Conservation (phyloP, 2,113 vertebrate species). For the Struthio camelus region DNA sequence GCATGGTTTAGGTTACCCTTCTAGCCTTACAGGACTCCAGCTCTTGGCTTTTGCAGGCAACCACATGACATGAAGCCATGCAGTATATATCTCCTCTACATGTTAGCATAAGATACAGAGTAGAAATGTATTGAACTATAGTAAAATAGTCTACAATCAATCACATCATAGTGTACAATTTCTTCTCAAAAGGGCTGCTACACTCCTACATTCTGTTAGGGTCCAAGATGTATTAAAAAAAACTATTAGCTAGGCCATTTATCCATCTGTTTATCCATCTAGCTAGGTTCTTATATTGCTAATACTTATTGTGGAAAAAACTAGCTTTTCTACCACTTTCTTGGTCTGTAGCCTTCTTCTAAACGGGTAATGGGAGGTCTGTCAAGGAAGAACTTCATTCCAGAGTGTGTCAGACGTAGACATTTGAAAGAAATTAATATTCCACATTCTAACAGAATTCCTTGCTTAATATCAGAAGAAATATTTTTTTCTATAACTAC, state of each 20-base stretch:
- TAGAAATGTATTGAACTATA: neutral
- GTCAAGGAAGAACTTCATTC: neutral
- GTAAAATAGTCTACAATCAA: neutral
- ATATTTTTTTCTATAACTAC: neutral
- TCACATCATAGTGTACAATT: neutral
- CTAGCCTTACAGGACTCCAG: neutral
- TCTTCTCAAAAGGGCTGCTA: neutral
- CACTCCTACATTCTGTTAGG: neutral
- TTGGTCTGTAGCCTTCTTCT: neutral
- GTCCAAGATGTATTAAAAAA: neutral
- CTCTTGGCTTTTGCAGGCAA: neutral
- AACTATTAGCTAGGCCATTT: neutral
- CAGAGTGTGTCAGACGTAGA: neutral
- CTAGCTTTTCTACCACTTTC: neutral
- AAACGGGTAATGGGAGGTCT: neutral
- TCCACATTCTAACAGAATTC: neutral
- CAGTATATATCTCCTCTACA: neutral
- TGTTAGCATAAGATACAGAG: neutral
- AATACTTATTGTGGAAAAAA: neutral
- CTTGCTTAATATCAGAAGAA: neutral
- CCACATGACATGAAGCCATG: neutral
- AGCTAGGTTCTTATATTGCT: neutral
- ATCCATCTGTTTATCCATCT: neutral
- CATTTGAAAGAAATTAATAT: neutral
- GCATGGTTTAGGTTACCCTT: neutral